Evolutionary conservation across 1,140 invertebrate species (phyloP).

Genomic region (Mizuhopecten yessoensis): DNA sequence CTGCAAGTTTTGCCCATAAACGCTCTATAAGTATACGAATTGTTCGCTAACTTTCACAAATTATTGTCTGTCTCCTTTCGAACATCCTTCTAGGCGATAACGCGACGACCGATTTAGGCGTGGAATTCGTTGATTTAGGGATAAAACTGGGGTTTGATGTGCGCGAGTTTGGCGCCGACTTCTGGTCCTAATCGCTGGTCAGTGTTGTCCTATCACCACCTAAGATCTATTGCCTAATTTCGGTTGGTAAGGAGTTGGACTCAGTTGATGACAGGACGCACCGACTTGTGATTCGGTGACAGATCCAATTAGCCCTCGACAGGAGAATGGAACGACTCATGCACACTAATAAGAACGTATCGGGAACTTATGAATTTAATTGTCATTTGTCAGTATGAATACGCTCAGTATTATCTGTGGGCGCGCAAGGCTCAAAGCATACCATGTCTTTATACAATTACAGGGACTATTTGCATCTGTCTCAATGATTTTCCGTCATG

Average conservation of each 20-base stretch:
- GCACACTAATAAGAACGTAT: slow-evolving; percentile 36
- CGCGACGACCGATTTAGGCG: slow-evolving; percentile 43
- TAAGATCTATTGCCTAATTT: slow-evolving; percentile 44
- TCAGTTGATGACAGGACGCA: not conserved
- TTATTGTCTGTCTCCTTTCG: slow-evolving; percentile 43
- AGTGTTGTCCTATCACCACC: slow-evolving; percentile 46
- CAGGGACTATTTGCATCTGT: slow-evolving; percentile 45
- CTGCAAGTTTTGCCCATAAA: slow-evolving; percentile 42
- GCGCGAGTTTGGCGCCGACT: slow-evolving; percentile 50
- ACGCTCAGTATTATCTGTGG: slow-evolving; percentile 1
- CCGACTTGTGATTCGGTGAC: not conserved
- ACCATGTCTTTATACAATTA: slow-evolving; percentile 49
- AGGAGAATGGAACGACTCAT: slow-evolving; percentile 23
- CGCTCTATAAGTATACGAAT: slow-evolving; percentile 63
- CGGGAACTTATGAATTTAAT: slow-evolving; percentile 34
- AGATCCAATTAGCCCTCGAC: slow-evolving; percentile 41
- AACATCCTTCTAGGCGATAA: not conserved
- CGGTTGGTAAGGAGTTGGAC: not conserved
- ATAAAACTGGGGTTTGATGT: slow-evolving; percentile 51
- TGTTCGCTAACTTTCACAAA: slow-evolving; percentile 60
- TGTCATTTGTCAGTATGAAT: slow-evolving; percentile 27
- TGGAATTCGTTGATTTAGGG: slow-evolving; percentile 54
- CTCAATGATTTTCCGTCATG: slow-evolving; percentile 46
- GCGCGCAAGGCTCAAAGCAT: slow-evolving; percentile 6
- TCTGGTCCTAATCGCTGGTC: slow-evolving; percentile 41